These are phyloP conservation scores for Acyrthosiphon pisum DNA, from an alignment of 1,140 invertebrate genomes.

Conservation along the genomic window DNA sequence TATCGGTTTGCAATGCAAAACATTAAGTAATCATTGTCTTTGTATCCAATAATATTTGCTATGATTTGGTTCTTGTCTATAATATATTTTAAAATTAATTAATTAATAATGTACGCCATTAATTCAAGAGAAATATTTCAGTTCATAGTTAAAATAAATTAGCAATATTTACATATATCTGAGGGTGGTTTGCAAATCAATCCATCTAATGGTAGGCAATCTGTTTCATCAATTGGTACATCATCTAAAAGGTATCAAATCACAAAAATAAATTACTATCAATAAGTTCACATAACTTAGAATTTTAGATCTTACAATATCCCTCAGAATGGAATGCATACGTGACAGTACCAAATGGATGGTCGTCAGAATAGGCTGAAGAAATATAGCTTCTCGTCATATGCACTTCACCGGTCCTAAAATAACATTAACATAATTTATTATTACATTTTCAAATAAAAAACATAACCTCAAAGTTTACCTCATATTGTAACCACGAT, in stretches of 20 bases:
- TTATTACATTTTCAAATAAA: neutral
- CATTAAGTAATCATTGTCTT: neutral
- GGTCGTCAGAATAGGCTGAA: neutral
- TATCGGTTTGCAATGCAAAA: neutral
- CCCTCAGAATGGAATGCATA: neutral
- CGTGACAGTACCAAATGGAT: neutral
- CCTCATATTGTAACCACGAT: neutral
- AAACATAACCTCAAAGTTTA: neutral
- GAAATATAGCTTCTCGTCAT: neutral
- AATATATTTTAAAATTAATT: neutral
- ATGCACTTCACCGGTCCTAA: neutral
- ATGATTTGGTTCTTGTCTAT: neutral
- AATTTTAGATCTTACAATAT: neutral
- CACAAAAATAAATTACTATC: neutral
- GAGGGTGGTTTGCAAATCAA: neutral
- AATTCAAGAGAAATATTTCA: neutral
- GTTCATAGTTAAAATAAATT: neutral
- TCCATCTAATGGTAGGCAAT: neutral
- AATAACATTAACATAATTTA: neutral
- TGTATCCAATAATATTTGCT: neutral
- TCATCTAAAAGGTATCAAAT: neutral
- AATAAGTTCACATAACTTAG: neutral
- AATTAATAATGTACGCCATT: neutral
- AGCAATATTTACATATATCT: neutral
- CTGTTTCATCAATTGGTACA: neutral